These are phyloP conservation scores for Pseudochaenichthys georgianus DNA, from an alignment of 2,797 vertebrate genomes.

Conservation along the genomic window DNA sequence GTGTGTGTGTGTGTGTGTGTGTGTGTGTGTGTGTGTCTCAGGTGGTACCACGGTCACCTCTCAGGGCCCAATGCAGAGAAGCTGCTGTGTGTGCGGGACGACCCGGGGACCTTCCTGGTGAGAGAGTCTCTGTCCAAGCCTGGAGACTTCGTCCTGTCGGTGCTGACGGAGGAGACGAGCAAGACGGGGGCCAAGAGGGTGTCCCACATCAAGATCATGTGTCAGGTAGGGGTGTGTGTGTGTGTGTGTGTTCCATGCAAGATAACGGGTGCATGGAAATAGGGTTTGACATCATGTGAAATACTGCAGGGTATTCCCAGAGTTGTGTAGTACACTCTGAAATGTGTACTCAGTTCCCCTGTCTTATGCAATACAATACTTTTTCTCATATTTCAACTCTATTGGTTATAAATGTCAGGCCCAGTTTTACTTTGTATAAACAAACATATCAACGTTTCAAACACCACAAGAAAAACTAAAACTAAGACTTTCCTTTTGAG, in stretches of 20 bases:
- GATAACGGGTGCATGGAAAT: neutral
- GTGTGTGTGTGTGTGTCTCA: constrained; percentile 61
- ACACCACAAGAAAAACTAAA: too few relatives aligned
- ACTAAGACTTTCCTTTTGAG: too few relatives aligned
- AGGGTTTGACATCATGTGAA: constrained; percentile 2
- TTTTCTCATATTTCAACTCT: constrained; percentile 34
- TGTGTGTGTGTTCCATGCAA: constrained; percentile 7
- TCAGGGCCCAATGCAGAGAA: constrained; percentile 92
- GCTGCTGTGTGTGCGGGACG: constrained; percentile 87
- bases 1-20: too few relatives aligned
- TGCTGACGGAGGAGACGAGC: constrained; percentile 87
- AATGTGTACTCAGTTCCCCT: constrained; percentile 56
- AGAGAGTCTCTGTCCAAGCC: constrained; percentile 97
- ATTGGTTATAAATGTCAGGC: constrained; percentile 1
- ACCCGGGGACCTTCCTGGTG: constrained; percentile 93
- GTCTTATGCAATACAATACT: constrained; percentile 51
- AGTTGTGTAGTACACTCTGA: constrained; percentile 47
- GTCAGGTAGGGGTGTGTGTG: constrained; percentile 85
- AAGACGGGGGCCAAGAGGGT: constrained; percentile 85
- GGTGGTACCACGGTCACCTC: constrained; percentile 98
- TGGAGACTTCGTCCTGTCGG: constrained; percentile 94
- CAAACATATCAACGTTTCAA: too few relatives aligned
- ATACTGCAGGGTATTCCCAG: constrained; percentile 57
- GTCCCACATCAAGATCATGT: constrained; percentile 96
- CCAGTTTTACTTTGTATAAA: neutral